Evolutionary conservation across 2,113 vertebrate species (phyloP), one percentile per base, ranked within the genome.

Genomic region (Passer montanus): DNA sequence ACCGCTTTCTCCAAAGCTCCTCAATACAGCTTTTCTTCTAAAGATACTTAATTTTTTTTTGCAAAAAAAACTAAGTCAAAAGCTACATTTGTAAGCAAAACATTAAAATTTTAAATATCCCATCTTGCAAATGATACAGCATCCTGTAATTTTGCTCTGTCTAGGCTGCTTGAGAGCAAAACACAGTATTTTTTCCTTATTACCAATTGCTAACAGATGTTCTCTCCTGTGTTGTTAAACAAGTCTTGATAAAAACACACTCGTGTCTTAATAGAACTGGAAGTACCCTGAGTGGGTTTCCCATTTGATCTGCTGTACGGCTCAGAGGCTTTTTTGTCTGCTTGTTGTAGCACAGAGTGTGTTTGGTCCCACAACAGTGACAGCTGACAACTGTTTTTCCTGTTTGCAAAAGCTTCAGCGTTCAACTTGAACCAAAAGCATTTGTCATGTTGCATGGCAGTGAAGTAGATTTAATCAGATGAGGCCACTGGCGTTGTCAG

Each of bases 321-420:
- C 63, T 74, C 89, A 59, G 39, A 59, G 91, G 47, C 41, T 35
- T 55, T 94, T 96, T 93, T 97, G 94, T 94, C 53, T n/a, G 33
- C 39, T 78, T 82, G 67, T 79, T 93, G 93, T 50, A 66, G 46
- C 75, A 56, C 66, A 74, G 47, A n/a, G 43, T 64, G 11, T 26
- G 26, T 76, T 84, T 77, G 96, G 92, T 93, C 56, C 81, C 94
- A 73, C 70, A 76, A 41, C 83, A 81, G 53, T 20, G 68, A 94
- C 95, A 92, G 96, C 92, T 94, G 92, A 97, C 93, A 94, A 96
- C 82, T 62, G 92, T 70, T 96, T 93, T 69, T 93, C 77, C 92
- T 92, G 47, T 93, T 89, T 79, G 87, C 87, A 86, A 93, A 95
- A 97, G 78, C 90, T 93, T 76, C 63, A 62, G 81, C 94, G 77